These are phyloP conservation scores for Etia nguti DNA, from an alignment of 2,113 vertebrate species.

Conservation along the genomic window DNA sequence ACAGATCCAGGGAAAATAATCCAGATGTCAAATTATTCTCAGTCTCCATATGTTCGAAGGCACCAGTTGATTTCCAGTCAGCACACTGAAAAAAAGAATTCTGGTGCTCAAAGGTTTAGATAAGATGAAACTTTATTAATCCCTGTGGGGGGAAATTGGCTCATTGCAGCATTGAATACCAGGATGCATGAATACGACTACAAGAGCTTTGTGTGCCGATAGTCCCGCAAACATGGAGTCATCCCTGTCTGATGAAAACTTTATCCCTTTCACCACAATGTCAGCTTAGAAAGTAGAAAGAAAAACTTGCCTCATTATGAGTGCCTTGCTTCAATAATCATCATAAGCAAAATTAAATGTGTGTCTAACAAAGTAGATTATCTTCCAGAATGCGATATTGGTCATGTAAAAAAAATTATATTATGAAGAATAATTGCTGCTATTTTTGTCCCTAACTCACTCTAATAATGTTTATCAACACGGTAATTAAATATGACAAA, in stretches of 20 bases:
- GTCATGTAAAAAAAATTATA: not conserved
- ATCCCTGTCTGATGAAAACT: not conserved
- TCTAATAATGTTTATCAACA: not conserved
- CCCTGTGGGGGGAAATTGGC: not conserved
- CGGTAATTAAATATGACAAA: constrained; percentile 8
- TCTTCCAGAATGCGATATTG: not conserved
- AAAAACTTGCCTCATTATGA: not conserved
- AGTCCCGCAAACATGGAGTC: not conserved
- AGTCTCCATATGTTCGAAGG: not conserved
- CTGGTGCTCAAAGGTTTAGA: not conserved
- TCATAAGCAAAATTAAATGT: not conserved
- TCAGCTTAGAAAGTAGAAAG: not conserved
- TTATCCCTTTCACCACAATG: not conserved
- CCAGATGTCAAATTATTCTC: not conserved
- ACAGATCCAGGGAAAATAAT: not conserved
- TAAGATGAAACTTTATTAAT: constrained; percentile 21
- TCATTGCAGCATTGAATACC: not conserved
- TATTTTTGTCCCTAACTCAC: not conserved
- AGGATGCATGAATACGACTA: not conserved
- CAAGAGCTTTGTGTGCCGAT: not conserved
- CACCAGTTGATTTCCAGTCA: not conserved
- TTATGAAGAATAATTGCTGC: not conserved
- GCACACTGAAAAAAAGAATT: not conserved
- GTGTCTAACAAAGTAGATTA: not conserved
- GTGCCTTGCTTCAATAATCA: not conserved